A percentile compares a stretch with the other conserved stretches of the same genome.
phyloP scores from a whole-genome alignment of 2,888 invertebrate species.

The Dasysyrphus albostriatus region DNA sequence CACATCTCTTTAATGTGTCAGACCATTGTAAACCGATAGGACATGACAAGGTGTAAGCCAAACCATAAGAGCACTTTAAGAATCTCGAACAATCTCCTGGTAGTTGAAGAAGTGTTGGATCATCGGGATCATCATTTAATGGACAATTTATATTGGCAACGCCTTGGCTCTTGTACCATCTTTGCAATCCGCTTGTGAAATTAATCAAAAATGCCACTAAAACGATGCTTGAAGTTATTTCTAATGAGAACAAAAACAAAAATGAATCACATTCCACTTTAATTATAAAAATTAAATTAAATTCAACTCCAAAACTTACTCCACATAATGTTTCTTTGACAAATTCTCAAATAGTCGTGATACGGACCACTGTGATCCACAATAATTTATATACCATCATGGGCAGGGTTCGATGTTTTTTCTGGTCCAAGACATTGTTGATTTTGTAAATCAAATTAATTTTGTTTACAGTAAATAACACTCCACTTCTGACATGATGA shows the following conservation, averaged over 20 bases:
- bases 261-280: neutral
- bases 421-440: neutral
- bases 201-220: neutral
- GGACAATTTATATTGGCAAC: slow-evolving; percentile 23
- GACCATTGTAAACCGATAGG: slow-evolving; percentile 39
- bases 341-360: slow-evolving; percentile 5
- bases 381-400: slow-evolving; percentile 48
- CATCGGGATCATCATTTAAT: slow-evolving; percentile 49
- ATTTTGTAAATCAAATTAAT: slow-evolving; percentile 15
- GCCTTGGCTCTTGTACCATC: neutral
- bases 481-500: neutral
- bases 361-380: slow-evolving; percentile 38
- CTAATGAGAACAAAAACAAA: neutral
- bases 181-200: neutral
- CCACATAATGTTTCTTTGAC: slow-evolving; percentile 39
- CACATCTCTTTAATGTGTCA: slow-evolving; percentile 12
- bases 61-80: slow-evolving; percentile 46
- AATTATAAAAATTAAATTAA: neutral
- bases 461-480: slow-evolving; percentile 2
- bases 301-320: slow-evolving; percentile 22
- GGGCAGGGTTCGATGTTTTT: neutral
- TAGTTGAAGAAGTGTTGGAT: slow-evolving; percentile 49
- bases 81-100: slow-evolving; percentile 38
- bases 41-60: slow-evolving; percentile 17
- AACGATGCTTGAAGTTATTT: neutral